Percentiles rank a stretch among this genome's conserved stretches.
Conservation (phyloP, 2,888 invertebrate species). For the Nematopogon swammerdamellus region DNA sequence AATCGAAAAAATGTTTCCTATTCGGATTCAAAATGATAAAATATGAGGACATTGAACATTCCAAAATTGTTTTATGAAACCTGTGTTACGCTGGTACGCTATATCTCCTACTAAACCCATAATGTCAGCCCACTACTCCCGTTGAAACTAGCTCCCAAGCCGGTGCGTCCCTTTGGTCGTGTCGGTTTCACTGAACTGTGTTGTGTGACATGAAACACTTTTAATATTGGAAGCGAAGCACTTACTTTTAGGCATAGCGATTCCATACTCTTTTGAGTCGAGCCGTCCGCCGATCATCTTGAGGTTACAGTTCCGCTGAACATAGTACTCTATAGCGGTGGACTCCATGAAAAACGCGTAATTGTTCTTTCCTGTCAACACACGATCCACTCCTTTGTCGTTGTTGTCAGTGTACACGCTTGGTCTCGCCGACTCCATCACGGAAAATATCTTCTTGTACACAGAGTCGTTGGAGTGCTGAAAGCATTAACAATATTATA, state of each 20-base stretch:
- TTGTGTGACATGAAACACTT: too few species aligned
- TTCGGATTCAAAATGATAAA: too few species aligned
- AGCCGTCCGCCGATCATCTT: constrained; percentile 75
- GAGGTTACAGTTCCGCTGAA: constrained; percentile 76
- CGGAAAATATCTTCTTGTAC: constrained; percentile 86
- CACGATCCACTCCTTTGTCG: constrained; percentile 80
- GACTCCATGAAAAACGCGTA: constrained; percentile 98
- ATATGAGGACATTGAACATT: too few species aligned
- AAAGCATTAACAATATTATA: constrained; percentile 20
- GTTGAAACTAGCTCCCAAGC: too few species aligned
- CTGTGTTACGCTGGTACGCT: too few species aligned
- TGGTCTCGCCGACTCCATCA: constrained; percentile 80
- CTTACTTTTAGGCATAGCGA: constrained; percentile 78
- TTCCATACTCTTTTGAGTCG: constrained; percentile 81
- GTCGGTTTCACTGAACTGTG: too few species aligned
- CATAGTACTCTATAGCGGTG: constrained; percentile 86
- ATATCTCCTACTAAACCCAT: too few species aligned
- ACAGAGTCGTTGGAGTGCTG: constrained; percentile 79
- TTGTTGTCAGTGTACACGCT: constrained; percentile 76
- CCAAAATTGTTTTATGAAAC: too few species aligned
- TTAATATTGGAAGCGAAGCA: too few species aligned
- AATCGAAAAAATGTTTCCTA: too few species aligned
- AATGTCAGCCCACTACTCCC: too few species aligned
- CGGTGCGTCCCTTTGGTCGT: too few species aligned
- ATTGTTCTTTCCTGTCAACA: constrained; percentile 66